Conservation (phyloP, 1,140 invertebrate species). For the Polypedilum vanderplanki region DNA sequence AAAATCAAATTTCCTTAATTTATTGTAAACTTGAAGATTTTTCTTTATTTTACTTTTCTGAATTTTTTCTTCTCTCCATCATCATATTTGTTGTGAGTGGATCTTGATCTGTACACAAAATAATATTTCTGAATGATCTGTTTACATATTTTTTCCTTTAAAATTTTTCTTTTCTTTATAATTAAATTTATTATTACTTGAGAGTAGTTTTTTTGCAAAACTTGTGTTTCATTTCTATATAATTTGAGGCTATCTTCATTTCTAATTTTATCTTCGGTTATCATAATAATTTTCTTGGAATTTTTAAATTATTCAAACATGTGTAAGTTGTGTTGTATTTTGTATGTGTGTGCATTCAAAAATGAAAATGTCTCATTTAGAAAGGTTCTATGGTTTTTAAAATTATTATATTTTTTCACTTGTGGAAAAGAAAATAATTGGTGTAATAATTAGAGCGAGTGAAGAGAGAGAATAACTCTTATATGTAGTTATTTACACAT, state of each 20-base stretch:
- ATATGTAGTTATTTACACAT: too few relatives aligned
- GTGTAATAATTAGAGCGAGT: too few relatives aligned
- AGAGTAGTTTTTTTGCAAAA: conserved; percentile 6
- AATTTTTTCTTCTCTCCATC: neutral
- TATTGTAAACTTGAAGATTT: neutral
- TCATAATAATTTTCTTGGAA: too few relatives aligned
- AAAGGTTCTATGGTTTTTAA: too few relatives aligned
- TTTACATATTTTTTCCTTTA: too few relatives aligned
- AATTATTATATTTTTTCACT: too few relatives aligned
- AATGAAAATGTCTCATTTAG: too few relatives aligned
- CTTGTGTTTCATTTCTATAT: neutral
- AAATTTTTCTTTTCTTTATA: neutral
- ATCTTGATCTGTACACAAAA: conserved; percentile 9
- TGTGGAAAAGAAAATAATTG: too few relatives aligned
- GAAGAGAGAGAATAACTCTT: too few relatives aligned
- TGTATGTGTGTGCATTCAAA: too few relatives aligned
- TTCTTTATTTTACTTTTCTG: conserved; percentile 17
- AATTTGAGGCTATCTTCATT: neutral
- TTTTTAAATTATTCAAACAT: too few relatives aligned
- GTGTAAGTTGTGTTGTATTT: too few relatives aligned
- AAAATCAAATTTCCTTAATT: neutral
- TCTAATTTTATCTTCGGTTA: neutral
- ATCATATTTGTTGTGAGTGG: neutral
- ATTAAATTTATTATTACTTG: neutral
- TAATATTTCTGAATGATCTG: neutral